These are phyloP conservation scores for Macroglossus sobrinus DNA, from an alignment of 2,113 vertebrate genomes.

Conservation along the genomic window DNA sequence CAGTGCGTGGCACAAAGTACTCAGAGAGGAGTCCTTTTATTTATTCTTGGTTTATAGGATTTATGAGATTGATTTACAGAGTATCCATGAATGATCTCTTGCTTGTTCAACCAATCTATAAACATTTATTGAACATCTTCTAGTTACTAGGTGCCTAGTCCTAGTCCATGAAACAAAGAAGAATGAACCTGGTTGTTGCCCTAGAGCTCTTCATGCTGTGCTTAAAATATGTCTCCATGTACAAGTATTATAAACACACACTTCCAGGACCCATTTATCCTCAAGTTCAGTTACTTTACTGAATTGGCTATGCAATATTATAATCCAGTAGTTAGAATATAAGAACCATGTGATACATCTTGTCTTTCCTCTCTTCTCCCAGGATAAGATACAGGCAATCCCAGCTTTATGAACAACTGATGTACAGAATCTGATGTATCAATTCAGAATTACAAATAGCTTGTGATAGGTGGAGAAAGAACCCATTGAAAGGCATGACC, in stretches of 20 bases:
- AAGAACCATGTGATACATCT: neutral
- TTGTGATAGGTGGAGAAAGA: neutral
- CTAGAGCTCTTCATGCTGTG: neutral
- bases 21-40: neutral
- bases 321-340: neutral
- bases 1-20: neutral
- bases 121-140: neutral
- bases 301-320: neutral
- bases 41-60: neutral
- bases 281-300: neutral
- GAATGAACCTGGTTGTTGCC: neutral
- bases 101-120: neutral
- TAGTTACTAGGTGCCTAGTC: neutral
- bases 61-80: neutral
- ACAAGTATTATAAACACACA: neutral
- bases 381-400: neutral
- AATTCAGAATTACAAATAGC: neutral
- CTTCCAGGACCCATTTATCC: neutral
- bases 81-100: neutral
- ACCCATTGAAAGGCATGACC: neutral
- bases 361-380: neutral
- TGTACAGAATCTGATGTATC: neutral
- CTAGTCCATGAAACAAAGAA: neutral
- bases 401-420: neutral
- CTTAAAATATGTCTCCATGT: neutral